These are phyloP conservation scores for Salarias fasciatus DNA, from an alignment of 2,797 vertebrate species.

Conservation along the genomic window DNA sequence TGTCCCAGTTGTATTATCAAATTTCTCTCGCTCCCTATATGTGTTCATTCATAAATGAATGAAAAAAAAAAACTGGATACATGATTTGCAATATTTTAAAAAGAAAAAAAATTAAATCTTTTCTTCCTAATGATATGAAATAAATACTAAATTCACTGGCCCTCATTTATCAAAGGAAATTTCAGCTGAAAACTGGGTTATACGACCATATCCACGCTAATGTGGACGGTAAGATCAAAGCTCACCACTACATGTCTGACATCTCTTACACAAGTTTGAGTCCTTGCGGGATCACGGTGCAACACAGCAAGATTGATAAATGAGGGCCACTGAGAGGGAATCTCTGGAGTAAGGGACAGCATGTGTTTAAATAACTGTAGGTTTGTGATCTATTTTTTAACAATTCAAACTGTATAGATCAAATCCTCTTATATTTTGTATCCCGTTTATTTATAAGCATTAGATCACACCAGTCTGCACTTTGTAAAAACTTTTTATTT, in stretches of 20 bases:
- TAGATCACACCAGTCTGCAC: slow-evolving; percentile 33
- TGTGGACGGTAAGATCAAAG: too few species aligned
- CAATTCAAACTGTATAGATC: slow-evolving; percentile 52
- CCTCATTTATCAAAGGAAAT: too few species aligned
- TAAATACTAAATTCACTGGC: too few species aligned
- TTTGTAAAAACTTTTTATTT: slow-evolving; percentile 47
- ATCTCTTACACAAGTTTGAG: too few species aligned
- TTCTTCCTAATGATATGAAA: too few species aligned
- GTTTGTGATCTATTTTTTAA: slow-evolving; percentile 56
- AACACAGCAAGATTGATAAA: too few species aligned
- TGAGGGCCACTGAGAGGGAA: slow-evolving; percentile 10
- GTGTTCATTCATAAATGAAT: background rate
- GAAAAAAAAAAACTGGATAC: background rate
- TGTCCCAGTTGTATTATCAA: background rate
- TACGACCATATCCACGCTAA: too few species aligned
- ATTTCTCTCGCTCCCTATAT: background rate
- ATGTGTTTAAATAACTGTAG: slow-evolving; percentile 33
- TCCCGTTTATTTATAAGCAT: slow-evolving; percentile 60
- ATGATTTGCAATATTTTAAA: too few species aligned
- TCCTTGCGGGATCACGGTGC: too few species aligned
- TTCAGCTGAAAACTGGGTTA: too few species aligned
- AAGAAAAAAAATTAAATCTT: too few species aligned
- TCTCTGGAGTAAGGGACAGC: slow-evolving; percentile 25
- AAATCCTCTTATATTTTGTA: slow-evolving; percentile 66
- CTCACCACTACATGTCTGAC: too few species aligned